Conservation (phyloP, 2,113 vertebrate genomes). For the Myotis brandtii region DNA sequence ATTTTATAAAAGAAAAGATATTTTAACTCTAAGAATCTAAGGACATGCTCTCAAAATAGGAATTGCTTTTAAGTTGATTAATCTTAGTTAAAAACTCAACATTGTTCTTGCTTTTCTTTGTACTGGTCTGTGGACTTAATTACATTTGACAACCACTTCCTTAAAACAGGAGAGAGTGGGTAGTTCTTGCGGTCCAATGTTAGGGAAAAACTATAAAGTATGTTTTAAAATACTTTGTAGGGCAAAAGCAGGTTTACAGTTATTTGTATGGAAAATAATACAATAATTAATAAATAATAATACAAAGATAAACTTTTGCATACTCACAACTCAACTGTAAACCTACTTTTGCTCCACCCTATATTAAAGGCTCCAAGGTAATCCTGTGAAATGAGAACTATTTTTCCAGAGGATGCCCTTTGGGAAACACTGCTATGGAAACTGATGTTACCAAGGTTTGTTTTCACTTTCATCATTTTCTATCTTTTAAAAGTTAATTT, state of each 20-base stretch:
- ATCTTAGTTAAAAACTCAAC: neutral
- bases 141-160: slow-evolving; percentile 3
- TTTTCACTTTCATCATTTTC: neutral
- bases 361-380: neutral
- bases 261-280: neutral
- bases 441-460: neutral
- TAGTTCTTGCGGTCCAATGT: neutral
- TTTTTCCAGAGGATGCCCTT: neutral
- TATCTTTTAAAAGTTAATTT: neutral
- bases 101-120: slow-evolving; percentile 18
- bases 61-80: neutral
- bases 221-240: neutral
- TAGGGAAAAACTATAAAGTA: neutral
- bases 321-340: neutral
- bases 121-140: neutral
- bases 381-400: neutral
- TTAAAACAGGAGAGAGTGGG: neutral
- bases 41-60: neutral
- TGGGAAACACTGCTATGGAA: neutral
- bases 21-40: neutral
- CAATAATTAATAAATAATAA: neutral
- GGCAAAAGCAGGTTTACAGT: neutral
- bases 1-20: slow-evolving; percentile 2
- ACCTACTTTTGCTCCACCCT: neutral
- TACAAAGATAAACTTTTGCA: neutral